A percentile compares a stretch with the other conserved stretches of the same genome.
These are phyloP conservation scores for Cyclura pinguis DNA, from an alignment of 2,797 vertebrate genomes.

Conservation along the genomic window DNA sequence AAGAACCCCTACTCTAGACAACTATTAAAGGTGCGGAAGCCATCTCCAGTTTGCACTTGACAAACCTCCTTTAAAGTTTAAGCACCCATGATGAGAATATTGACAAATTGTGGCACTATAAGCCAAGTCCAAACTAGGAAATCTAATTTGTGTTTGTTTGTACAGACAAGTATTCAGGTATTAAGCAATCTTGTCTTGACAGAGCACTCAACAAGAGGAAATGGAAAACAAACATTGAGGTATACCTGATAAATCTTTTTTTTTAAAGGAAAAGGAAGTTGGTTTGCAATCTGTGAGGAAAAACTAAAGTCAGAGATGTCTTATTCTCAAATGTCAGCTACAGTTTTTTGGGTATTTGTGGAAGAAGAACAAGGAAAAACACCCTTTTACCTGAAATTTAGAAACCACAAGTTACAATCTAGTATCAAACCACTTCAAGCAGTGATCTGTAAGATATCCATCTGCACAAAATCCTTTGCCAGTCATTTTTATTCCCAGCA, in stretches of 20 bases:
- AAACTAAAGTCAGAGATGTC: background rate
- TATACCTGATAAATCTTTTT: background rate
- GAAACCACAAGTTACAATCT: slow-evolving; percentile 9
- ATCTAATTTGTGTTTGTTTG: background rate
- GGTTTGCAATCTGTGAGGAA: background rate
- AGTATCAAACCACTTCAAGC: background rate
- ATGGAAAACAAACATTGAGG: background rate
- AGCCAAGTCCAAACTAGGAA: background rate
- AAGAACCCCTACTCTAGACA: too few relatives aligned
- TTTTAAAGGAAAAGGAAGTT: slow-evolving; percentile 14
- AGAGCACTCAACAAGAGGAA: background rate
- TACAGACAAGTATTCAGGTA: background rate
- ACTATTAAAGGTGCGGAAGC: too few relatives aligned
- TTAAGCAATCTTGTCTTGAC: background rate
- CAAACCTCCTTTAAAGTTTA: too few relatives aligned
- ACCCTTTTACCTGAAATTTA: slow-evolving; percentile 42
- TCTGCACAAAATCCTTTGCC: background rate
- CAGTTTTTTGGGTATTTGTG: slow-evolving; percentile 13
- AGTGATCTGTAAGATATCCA: background rate
- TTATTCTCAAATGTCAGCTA: slow-evolving; percentile 48
- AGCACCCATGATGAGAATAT: background rate
- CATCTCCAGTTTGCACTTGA: too few relatives aligned
- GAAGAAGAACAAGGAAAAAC: slow-evolving; percentile 31
- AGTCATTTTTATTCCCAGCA: background rate
- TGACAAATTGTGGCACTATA: background rate